Evolutionary conservation across 2,113 vertebrate genomes (phyloP), one percentile per base, ranked within the genome.

Genomic region (Scartelaos histophorus): DNA sequence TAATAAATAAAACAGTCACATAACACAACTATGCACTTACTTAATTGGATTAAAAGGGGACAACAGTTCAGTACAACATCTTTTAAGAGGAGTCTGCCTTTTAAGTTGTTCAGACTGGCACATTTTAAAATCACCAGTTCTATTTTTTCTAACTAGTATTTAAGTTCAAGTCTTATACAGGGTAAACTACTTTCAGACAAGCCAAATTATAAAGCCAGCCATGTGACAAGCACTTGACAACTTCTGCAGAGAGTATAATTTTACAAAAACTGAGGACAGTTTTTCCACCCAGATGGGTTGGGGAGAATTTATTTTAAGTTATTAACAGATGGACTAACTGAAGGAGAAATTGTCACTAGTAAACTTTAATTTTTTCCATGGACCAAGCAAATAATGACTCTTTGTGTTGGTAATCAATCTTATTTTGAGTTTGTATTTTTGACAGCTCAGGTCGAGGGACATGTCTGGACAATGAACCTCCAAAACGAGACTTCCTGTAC

Each of bases 391-490:
- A 82, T 78, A 82, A 78, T 64, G 67, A 75, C 70, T 73, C 35
- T 84, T 73, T 82, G 85, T 91, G 80, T 83, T 84, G 88, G 89
- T 43, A 94, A 92, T 91, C 90, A 89, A 85, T 92, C 83, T 91
- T 89, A 93, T 91, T 93, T 88, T 91, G 87, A 94, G 93, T 95
- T 97, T 93, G 95, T 96, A 90, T 97, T 94, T 96, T 94, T 94
- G 95, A 98, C 96, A 99, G 97, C 96, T 99, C 97, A 95, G 97
- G 97, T 95, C 97, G 97, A 93, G 97, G 97, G 93, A 97, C 96
- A 93, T 99, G 97, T 95, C 96, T 99, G 95, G 96, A 98, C 95
- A 98, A 99, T 93, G 97, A 98, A 93, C 97, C 97, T 95, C 95
- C 96, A 93, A 98, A 97, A 94, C 95, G 95, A 96, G 97, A 99